phyloP scores from a whole-genome alignment of 2,797 vertebrate species.

The Typhlichthys subterraneus region DNA sequence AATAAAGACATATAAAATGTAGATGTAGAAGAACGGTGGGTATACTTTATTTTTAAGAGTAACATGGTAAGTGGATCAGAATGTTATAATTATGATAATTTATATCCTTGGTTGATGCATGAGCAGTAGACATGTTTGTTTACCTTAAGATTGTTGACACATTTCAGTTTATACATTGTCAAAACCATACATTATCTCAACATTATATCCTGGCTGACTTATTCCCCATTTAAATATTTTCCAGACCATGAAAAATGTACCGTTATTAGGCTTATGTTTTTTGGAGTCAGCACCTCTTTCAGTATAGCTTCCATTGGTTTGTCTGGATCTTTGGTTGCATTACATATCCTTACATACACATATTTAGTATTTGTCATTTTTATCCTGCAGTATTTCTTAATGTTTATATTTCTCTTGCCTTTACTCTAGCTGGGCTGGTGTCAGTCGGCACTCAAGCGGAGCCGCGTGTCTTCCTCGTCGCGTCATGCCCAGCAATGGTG shows the following conservation, averaged over 20 bases:
- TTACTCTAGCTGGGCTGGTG: slow-evolving; percentile 76
- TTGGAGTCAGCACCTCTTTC: no score
- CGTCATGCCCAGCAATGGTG: slow-evolving; percentile 82
- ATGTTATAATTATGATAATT: not conserved
- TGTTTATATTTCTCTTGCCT: not conserved
- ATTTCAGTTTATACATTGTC: no score
- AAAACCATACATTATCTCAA: no score
- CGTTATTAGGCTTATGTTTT: no score
- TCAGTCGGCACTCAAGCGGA: slow-evolving; percentile 75
- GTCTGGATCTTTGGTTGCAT: no score
- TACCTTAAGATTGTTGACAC: not conserved
- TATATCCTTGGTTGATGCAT: not conserved
- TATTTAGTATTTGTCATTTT: not conserved
- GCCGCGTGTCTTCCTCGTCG: slow-evolving; percentile 75
- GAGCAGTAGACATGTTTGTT: not conserved
- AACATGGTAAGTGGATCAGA: not conserved
- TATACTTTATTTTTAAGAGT: not conserved
- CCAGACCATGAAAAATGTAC: no score
- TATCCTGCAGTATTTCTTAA: not conserved
- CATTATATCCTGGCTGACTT: no score
- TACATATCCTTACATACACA: not conserved
- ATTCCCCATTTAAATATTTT: no score
- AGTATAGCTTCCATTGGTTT: no score
- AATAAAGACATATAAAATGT: not conserved
- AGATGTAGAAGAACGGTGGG: not conserved